Evolutionary conservation across 2,888 invertebrate species (phyloP).

Genomic region (Drosophila silvestris): DNA sequence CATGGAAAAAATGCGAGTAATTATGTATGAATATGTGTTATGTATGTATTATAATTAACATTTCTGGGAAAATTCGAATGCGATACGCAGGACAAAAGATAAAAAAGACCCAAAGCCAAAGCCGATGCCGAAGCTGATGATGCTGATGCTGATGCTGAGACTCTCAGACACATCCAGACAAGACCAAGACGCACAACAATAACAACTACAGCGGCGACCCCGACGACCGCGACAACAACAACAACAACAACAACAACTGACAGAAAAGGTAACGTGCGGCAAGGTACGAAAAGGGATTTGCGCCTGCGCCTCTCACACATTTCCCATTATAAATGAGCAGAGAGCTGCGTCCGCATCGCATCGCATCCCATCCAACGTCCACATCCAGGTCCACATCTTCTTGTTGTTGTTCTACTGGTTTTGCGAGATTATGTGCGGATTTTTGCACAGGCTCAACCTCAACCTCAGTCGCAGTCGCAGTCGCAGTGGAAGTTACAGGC

Average conservation of each 20-base stretch:
- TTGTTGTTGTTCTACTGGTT: conserved; percentile 80
- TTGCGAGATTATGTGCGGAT: conserved; percentile 79
- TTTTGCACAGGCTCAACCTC: conserved; percentile 67
- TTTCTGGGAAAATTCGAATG: conserved; percentile 83
- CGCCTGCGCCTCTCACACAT: conserved; percentile 77
- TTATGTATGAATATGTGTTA: conserved; percentile 78
- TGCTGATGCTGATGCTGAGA: conserved; percentile 27
- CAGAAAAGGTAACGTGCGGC: conserved; percentile 56
- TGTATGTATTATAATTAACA: conserved; percentile 82
- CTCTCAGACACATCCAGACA: conserved; percentile 57
- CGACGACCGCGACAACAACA: conserved; percentile 53
- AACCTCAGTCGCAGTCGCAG: conserved; percentile 3
- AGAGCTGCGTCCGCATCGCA: conserved; percentile 29
- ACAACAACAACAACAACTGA: conserved; percentile 37
- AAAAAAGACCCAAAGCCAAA: conserved; percentile 33
- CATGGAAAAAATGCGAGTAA: conserved; percentile 68
- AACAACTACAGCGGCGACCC: conserved; percentile 50
- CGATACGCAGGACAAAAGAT: conserved; percentile 79
- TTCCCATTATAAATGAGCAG: conserved; percentile 76
- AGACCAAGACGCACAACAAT: conserved; percentile 58
- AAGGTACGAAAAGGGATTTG: conserved; percentile 72
- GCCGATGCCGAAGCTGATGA: conserved; percentile 30
- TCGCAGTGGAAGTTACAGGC: conserved; percentile 34
- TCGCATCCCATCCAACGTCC: conserved; percentile 27
- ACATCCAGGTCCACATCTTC: conserved; percentile 39